Evolutionary conservation across 2,888 invertebrate genomes (phyloP).

Genomic region (Drosophila kanekoi): DNA sequence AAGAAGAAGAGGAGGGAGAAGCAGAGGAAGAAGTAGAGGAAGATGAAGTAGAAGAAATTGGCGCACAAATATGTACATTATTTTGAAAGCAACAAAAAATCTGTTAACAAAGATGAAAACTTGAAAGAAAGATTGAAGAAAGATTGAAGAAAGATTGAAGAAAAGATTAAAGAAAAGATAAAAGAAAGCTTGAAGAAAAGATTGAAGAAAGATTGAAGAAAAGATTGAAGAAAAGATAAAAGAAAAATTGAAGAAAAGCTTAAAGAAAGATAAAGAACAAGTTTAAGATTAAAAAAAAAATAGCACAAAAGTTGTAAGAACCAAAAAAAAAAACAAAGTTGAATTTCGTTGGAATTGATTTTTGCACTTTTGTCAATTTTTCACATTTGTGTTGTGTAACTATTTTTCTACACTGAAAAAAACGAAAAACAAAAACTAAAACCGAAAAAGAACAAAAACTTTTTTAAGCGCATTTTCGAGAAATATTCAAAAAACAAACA

Average conservation of each 20-base stretch:
- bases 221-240: constrained; percentile 29
- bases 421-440: constrained; percentile 9
- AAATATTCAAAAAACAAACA: constrained; percentile 61
- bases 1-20: too few species aligned
- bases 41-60: too few species aligned
- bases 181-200: constrained; percentile 14
- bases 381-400: constrained; percentile 38
- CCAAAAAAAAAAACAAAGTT: constrained; percentile 34
- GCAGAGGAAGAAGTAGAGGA: too few species aligned
- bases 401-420: constrained; percentile 46
- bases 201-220: too few species aligned
- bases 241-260: constrained; percentile 12
- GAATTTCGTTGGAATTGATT: constrained; percentile 56
- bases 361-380: constrained; percentile 26
- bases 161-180: constrained; percentile 30
- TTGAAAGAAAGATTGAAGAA: constrained; percentile 27
- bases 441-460: constrained; percentile 35
- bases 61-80: constrained; percentile 27
- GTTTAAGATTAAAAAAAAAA: constrained; percentile 17
- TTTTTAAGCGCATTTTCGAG: constrained; percentile 76
- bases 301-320: constrained; percentile 43
- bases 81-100: constrained; percentile 36
- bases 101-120: constrained; percentile 49
- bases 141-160: too few species aligned
- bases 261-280: too few species aligned